These are phyloP conservation scores for Thermophis baileyi DNA, from an alignment of 2,113 vertebrate genomes.

Conservation along the genomic window DNA sequence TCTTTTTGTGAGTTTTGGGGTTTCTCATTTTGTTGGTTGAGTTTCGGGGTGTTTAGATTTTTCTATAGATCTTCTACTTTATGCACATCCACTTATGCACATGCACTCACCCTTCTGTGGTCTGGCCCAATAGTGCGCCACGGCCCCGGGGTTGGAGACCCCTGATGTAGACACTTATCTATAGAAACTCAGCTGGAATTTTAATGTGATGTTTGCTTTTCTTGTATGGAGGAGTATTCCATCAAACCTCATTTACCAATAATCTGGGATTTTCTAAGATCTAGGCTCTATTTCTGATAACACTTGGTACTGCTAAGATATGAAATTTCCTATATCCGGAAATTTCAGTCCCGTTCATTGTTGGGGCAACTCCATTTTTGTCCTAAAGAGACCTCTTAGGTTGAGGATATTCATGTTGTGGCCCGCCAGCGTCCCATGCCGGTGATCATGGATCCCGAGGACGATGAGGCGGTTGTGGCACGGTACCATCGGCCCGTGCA, in stretches of 20 bases:
- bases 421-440: too few species aligned
- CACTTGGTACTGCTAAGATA: not conserved
- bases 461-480: too few species aligned
- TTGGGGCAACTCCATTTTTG: not conserved
- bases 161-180: not conserved
- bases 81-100: accelerated
- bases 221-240: not conserved
- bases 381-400: not conserved
- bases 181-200: not conserved
- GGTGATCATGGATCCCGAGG: too few species aligned
- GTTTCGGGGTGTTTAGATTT: too few species aligned
- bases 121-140: too few species aligned
- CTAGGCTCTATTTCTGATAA: not conserved
- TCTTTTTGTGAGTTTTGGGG: too few species aligned
- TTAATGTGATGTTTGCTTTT: not conserved
- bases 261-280: not conserved
- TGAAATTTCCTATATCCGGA: not conserved
- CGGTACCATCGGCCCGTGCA: too few species aligned
- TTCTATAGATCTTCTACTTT: too few species aligned
- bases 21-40: too few species aligned
- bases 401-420: not conserved
- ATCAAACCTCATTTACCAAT: not conserved
- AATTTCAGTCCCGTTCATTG: not conserved
- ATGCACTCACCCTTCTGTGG: too few species aligned
- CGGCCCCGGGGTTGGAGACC: too few species aligned